Percentiles rank a stretch among this genome's conserved stretches.
phyloP scores from a whole-genome alignment of 2,113 vertebrate species.

The Prietella phreatophila region DNA sequence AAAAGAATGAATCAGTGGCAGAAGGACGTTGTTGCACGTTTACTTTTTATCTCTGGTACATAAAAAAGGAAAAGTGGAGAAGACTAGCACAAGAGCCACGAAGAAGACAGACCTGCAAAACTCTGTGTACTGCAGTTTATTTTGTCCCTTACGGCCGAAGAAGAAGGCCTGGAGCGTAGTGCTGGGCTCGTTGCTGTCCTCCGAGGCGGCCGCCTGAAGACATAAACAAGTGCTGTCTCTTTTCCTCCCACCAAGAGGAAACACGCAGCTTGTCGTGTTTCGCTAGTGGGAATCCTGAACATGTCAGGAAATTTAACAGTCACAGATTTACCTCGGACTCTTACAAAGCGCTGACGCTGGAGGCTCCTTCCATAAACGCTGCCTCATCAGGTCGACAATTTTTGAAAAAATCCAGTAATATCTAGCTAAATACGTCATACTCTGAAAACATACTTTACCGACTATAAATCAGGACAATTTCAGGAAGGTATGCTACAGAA shows the following conservation, averaged over 20 bases:
- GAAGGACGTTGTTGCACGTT: background rate
- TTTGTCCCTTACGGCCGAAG: slow-evolving; percentile 85
- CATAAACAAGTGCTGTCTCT: background rate
- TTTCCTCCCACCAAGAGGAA: too few relatives aligned
- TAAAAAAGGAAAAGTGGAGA: background rate
- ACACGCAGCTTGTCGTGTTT: too few relatives aligned
- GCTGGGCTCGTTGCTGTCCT: slow-evolving; percentile 65
- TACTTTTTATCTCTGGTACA: background rate
- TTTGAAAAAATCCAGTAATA: too few relatives aligned
- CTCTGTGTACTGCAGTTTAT: slow-evolving; percentile 84
- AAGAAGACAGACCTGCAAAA: slow-evolving; percentile 79
- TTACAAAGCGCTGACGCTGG: background rate
- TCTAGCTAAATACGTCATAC: too few relatives aligned
- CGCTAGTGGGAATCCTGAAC: too few relatives aligned
- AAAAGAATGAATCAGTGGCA: background rate
- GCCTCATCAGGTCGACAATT: too few relatives aligned
- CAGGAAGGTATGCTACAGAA: background rate
- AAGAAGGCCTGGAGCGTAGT: slow-evolving; percentile 89
- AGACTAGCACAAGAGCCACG: background rate
- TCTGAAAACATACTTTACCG: background rate
- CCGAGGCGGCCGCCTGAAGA: slow-evolving; percentile 53
- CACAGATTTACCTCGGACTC: too few relatives aligned
- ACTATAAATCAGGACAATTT: background rate
- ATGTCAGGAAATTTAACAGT: too few relatives aligned
- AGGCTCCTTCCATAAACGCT: background rate